A percentile compares a stretch with the other conserved stretches of the same genome.
Evolutionary conservation across 2,797 vertebrate species (phyloP).

Genomic region (Muscicapa striata): DNA sequence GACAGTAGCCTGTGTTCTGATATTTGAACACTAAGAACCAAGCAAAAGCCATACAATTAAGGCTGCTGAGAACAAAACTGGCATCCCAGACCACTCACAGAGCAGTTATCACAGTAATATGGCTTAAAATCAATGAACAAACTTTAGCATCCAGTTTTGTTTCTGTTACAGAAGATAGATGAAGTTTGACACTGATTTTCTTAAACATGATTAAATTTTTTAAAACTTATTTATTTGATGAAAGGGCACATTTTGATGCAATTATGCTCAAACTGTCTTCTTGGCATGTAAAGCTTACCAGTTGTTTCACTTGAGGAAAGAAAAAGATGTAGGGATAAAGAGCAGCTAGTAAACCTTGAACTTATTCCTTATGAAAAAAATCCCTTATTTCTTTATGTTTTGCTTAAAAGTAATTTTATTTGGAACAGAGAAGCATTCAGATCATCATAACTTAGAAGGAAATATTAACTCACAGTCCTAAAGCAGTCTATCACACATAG

Average conservation of each 20-base stretch:
- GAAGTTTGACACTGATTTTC: background rate
- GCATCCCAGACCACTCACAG: background rate
- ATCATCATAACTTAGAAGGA: background rate
- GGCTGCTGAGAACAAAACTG: background rate
- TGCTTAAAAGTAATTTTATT: background rate
- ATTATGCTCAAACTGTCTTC: background rate
- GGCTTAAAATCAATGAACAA: background rate
- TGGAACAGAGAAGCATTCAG: background rate
- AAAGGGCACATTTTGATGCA: background rate
- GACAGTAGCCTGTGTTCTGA: background rate
- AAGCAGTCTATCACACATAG: accelerated
- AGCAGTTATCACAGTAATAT: background rate
- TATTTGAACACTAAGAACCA: background rate
- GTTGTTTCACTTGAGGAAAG: background rate
- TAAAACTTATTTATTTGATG: background rate
- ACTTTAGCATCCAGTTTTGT: background rate
- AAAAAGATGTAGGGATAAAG: background rate
- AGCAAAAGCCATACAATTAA: background rate
- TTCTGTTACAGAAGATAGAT: background rate
- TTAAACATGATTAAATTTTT: background rate
- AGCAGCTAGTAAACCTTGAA: background rate
- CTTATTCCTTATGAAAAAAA: background rate
- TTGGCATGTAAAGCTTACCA: background rate
- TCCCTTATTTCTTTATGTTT: background rate
- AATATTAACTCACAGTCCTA: background rate